Base-by-base conservation (phyloP, 2,113 vertebrate species). In the Archocentrus centrarchus region DNA sequence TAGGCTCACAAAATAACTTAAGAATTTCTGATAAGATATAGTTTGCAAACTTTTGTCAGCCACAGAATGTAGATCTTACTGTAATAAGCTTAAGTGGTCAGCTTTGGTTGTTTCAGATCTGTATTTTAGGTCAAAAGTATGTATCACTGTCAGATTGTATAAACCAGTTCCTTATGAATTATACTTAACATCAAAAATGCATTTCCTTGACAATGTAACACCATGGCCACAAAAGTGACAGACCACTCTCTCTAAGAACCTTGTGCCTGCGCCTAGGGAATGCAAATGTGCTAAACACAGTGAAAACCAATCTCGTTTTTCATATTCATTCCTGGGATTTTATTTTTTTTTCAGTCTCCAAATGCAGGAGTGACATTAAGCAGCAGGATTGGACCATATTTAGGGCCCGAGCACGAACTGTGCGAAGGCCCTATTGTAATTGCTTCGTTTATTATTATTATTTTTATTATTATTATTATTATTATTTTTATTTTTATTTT, bases 321-420 rank as follows among this genome's bases (percentile, higher is more conserved):
- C 78, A 92, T 91, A 93, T 94, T 94, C 90, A 93, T 93, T 88
- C 86, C 91, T 86, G 85, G 89, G 93, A 93, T 92, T 94, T 93
- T 92, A 10, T 30, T 94, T 93, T 92, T 39, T 30, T 35, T 39
- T 86, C 78, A 18, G 84, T 89, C 86, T 92, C 86, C 90, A 83
- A 92, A 93, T 93, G 94, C 84, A 88, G 73, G 82, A 92, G 83
- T 94, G 94, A 95, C 93, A 92, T 94, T 95, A 94, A 94, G 88
- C 89, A 86, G 91, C 79, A 86, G 91, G 84, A 93, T 89, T 79
- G 85, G 80, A 62, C 88, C 80, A 75, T 88, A 91, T 93, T 94
- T 91, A n/a, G n/a, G n/a, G n/a, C n/a, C n/a, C n/a, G n/a, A n/a
- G n/a, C n/a, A n/a, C n/a, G n/a, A n/a, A n/a, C n/a, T n/a, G n/a